phyloP scores from a whole-genome alignment of 2,888 invertebrate species.

The Pandemis corylana region DNA sequence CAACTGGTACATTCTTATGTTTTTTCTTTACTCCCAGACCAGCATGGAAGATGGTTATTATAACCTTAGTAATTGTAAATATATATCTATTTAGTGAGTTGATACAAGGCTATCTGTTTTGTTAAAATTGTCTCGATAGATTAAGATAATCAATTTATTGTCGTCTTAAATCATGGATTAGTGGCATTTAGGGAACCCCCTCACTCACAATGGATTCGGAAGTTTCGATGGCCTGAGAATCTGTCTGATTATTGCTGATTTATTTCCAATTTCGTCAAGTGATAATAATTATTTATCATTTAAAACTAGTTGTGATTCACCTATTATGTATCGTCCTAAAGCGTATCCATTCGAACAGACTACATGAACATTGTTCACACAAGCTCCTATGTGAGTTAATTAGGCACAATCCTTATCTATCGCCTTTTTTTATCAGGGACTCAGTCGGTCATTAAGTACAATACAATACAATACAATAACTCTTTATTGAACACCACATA shows the following conservation, averaged over 20 bases:
- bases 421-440: background rate
- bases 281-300: background rate
- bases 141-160: constrained; percentile 2
- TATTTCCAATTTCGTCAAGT: background rate
- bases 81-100: background rate
- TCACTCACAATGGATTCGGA: constrained; percentile 17
- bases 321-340: no score
- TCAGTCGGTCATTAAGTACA: background rate
- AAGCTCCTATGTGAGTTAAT: no score
- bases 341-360: no score
- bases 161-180: constrained; percentile 7
- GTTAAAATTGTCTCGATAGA: background rate
- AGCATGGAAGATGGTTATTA: no score
- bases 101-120: background rate
- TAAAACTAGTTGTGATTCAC: no score
- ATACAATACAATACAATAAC: no score
- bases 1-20: no score
- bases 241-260: background rate
- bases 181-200: constrained; percentile 3
- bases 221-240: constrained; percentile 7
- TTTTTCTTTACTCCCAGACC: no score
- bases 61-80: background rate
- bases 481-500: no score
- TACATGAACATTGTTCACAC: no score
- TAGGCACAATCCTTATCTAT: no score